Percentiles rank a stretch among this genome's conserved stretches.
These are phyloP conservation scores for cattle (Bos taurus) DNA, from an alignment of 2,113 vertebrate genomes.

Conservation along the genomic window ARS-UCD2.0 NC_037332.1:5642501-5643000, in stretches of 20 bases:
- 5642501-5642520: background rate
- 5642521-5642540: background rate
- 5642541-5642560: background rate
- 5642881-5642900: background rate
- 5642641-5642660: background rate
- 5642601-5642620: background rate
- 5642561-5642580: background rate
- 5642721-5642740: background rate
- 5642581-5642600: background rate
- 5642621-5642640: background rate
- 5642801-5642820: background rate
- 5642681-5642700: background rate
- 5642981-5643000: background rate
- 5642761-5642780: background rate
- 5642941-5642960: background rate
- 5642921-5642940: background rate
- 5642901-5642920: background rate
- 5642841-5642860: background rate
- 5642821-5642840: background rate
- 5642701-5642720: background rate
- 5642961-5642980: background rate
- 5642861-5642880: background rate
- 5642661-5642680: background rate
- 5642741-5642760: background rate
- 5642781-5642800: background rate